These are phyloP conservation scores for Pycnonotus jocosus DNA, from an alignment of 2,113 vertebrate species.

Conservation along the genomic window DNA sequence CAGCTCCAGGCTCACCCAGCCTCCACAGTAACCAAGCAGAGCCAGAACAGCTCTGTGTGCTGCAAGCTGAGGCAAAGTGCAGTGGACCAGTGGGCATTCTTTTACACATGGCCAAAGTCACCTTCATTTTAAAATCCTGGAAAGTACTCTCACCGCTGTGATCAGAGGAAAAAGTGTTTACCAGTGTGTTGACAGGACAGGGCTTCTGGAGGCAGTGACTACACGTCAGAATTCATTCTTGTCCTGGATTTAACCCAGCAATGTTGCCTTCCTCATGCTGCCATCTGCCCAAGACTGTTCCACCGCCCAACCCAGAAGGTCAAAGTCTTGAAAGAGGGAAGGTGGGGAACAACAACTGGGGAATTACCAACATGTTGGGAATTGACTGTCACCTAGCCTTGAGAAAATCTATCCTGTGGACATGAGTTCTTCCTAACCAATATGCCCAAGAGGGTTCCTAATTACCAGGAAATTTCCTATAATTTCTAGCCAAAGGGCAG, in stretches of 20 bases:
- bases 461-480: neutral
- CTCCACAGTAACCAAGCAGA: neutral
- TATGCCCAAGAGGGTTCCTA: neutral
- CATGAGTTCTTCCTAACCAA: neutral
- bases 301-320: neutral
- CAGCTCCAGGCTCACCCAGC: neutral
- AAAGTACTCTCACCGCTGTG: neutral
- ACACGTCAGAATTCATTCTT: neutral
- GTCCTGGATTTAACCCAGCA: neutral
- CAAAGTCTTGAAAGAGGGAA: neutral
- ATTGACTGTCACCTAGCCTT: neutral
- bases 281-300: neutral
- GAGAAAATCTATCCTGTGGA: neutral
- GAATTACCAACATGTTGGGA: neutral
- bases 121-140: neutral
- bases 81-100: neutral
- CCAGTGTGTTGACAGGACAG: neutral
- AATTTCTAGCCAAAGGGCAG: neutral
- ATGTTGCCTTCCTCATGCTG: neutral
- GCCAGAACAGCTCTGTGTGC: accelerated
- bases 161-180: neutral
- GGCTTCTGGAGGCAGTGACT: neutral
- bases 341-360: neutral
- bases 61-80: neutral
- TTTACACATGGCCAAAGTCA: neutral